These are phyloP conservation scores for Philopotamus ludificatus DNA, from an alignment of 1,140 invertebrate genomes.

Conservation along the genomic window DNA sequence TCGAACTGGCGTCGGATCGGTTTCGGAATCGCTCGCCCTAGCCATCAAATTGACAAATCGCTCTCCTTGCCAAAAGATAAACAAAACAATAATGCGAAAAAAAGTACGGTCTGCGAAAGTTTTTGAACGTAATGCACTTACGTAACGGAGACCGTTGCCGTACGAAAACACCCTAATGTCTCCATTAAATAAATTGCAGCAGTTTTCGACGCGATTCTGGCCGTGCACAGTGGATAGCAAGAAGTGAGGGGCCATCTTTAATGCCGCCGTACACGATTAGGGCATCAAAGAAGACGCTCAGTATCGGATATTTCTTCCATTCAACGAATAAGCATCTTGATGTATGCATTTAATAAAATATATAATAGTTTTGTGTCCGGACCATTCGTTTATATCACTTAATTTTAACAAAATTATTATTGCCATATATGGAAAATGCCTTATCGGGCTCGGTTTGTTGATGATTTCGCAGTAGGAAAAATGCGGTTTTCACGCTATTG, in stretches of 20 bases:
- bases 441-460: too few relatives aligned
- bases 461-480: too few relatives aligned
- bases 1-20: slow-evolving; percentile 35
- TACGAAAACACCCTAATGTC: slow-evolving; percentile 30
- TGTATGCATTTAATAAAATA: too few relatives aligned
- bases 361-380: too few relatives aligned
- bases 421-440: too few relatives aligned
- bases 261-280: neutral
- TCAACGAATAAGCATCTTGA: too few relatives aligned
- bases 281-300: too few relatives aligned
- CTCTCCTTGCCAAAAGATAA: slow-evolving; percentile 37
- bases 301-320: too few relatives aligned
- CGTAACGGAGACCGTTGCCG: neutral
- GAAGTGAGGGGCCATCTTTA: slow-evolving; percentile 2
- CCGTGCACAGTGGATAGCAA: neutral
- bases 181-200: slow-evolving; percentile 40
- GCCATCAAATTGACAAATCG: slow-evolving; percentile 37
- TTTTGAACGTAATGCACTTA: slow-evolving; percentile 10
- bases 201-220: slow-evolving; percentile 19
- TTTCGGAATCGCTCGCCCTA: slow-evolving; percentile 32
- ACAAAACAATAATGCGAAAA: slow-evolving; percentile 34
- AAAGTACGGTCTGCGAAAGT: too few relatives aligned
- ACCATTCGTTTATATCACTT: too few relatives aligned
- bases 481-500: too few relatives aligned
- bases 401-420: too few relatives aligned